A percentile compares a stretch with the other conserved stretches of the same genome.
Evolutionary conservation across 2,797 vertebrate species (phyloP).

Genomic region (Argya squamiceps): DNA sequence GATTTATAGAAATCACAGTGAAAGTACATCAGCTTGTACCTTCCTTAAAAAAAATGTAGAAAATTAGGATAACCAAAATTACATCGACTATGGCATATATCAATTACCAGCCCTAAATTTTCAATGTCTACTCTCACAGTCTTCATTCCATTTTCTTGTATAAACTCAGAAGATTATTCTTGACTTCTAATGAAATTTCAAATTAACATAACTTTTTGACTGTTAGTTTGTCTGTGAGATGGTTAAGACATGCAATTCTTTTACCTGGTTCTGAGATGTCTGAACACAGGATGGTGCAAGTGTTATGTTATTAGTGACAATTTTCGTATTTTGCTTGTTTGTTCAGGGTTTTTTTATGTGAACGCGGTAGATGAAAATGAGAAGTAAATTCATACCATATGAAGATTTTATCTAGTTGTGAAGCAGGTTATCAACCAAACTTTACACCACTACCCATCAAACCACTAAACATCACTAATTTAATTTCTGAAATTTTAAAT

Average conservation of each 20-base stretch:
- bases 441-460: neutral
- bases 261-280: neutral
- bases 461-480: neutral
- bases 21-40: neutral
- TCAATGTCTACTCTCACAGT: neutral
- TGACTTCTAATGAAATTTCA: neutral
- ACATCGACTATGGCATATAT: neutral
- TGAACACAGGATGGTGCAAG: neutral
- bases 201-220: neutral
- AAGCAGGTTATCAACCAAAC: neutral
- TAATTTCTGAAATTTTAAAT: neutral
- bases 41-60: neutral
- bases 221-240: neutral
- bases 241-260: neutral
- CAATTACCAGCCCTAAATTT: neutral
- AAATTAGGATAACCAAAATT: neutral
- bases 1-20: neutral
- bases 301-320: neutral
- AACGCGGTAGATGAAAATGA: neutral
- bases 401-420: neutral
- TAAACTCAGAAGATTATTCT: neutral
- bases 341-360: accelerated
- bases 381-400: neutral
- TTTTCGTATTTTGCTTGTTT: neutral
- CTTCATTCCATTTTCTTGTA: neutral